Percentiles rank a stretch among this genome's conserved stretches.
Conservation (phyloP, 1,140 invertebrate species). For the Manduca sexta region DNA sequence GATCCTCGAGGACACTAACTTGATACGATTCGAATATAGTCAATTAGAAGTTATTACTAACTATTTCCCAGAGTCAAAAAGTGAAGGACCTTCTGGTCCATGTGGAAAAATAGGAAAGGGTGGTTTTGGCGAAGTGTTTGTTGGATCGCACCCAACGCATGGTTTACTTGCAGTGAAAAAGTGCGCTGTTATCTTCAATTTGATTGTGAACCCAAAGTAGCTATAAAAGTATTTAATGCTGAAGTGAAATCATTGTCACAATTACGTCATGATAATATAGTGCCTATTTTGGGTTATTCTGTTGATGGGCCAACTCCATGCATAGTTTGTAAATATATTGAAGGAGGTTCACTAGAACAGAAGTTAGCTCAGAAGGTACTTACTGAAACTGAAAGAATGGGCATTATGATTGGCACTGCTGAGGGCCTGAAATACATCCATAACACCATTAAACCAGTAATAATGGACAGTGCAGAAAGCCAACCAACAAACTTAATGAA, state of each 20-base stretch:
- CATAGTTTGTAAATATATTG: conserved; percentile 81
- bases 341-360: conserved; percentile 79
- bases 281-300: conserved; percentile 79
- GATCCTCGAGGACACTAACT: conserved; percentile 45
- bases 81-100: conserved; percentile 22
- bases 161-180: conserved; percentile 78
- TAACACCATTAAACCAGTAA: conserved; percentile 38
- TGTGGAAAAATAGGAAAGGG: conserved; percentile 77
- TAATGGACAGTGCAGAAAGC: conserved; percentile 14
- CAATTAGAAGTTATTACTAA: conserved; percentile 48
- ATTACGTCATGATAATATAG: conserved; percentile 79
- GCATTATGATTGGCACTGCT: conserved; percentile 76
- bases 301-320: conserved; percentile 76
- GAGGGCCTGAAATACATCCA: conserved; percentile 79
- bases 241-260: conserved; percentile 77
- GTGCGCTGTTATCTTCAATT: conserved; percentile 59
- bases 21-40: conserved; percentile 47
- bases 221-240: conserved; percentile 77
- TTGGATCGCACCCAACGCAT: conserved; percentile 66
- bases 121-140: conserved; percentile 81
- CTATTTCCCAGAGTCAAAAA: conserved; percentile 39
- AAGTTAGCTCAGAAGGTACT: conserved; percentile 69
- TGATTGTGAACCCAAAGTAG: conserved; percentile 58
- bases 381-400: conserved; percentile 71
- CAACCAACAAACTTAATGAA: conserved; percentile 24